Base-by-base conservation (phyloP, 2,888 invertebrate genomes). In the Lobophora halterata region DNA sequence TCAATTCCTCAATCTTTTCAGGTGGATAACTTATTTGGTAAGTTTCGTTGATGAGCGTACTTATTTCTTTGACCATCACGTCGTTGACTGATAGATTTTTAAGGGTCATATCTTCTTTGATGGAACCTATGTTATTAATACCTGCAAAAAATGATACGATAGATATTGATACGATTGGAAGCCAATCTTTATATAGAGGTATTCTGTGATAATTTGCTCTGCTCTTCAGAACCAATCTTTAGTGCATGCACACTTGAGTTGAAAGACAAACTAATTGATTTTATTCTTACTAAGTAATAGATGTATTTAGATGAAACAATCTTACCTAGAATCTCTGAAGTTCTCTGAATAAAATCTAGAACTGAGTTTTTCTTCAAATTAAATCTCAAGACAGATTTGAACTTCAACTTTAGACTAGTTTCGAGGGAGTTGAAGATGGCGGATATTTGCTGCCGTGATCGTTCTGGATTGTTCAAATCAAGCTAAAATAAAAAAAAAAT, bases 401-500 rank as follows among this genome's bases (percentile, higher is more conserved):
- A 38, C 25, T 65, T 62, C 10, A 58, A 47, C 46, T 60, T 65
- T 12, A 68, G 38, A 46, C 67, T 63, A 5, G 55, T 55, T 49
- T 70, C 71, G 11, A 69, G 40, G 11, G 65, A 58, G 17, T 52
- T 60, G 28, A 69, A 59, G 41, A 58, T 41, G 8, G 58, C 49
- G 35, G 52, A 49, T 32, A 60, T 23, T 17, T 56, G 47, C 52
- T 61, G 11, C 53, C 49, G 32, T 46, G 40, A 10, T 52, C 27
- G 39, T 52, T 54, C n/a, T 18, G 8, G 6, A 4, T 24, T 6
- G 1, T 8, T 10, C 26, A 44, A 43, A 14, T 53, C 51, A 17
- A 57, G 40, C 66, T 65, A 48, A 14, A 61, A 32, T 13, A 6
- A 55, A 44, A 24, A 27, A 26, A 38, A 35, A 10, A 32, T 4